Percentiles rank a stretch among this genome's conserved stretches.
Conservation (phyloP, 2,113 vertebrate species). For the Desmodus rotundus region DNA sequence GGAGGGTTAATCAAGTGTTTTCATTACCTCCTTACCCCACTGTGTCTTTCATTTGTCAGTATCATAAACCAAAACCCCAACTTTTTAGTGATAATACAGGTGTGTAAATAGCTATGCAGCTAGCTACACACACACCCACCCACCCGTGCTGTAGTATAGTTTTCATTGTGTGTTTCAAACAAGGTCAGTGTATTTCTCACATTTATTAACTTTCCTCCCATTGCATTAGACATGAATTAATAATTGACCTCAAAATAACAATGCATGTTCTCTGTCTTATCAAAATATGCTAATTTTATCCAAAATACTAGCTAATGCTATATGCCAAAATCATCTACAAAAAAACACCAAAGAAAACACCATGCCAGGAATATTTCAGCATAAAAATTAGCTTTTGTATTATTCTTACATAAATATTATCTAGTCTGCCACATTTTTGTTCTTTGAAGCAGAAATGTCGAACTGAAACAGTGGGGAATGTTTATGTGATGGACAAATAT, state of each 20-base stretch:
- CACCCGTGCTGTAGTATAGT: not conserved
- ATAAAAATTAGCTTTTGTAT: conserved; percentile 45
- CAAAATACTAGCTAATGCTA: conserved; percentile 45
- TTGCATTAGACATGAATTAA: not conserved
- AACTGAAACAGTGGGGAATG: not conserved
- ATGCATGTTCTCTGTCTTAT: conserved; percentile 37
- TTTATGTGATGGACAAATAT: not conserved
- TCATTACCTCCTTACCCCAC: not conserved
- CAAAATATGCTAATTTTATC: conserved; percentile 60
- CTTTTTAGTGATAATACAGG: not conserved
- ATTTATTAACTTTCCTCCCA: not conserved
- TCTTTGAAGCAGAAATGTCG: not conserved
- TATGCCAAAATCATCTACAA: conserved; percentile 6
- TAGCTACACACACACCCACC: not conserved
- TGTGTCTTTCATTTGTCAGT: conserved; percentile 30
- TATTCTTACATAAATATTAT: not conserved
- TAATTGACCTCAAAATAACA: conserved; percentile 58
- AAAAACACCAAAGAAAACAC: conserved; percentile 18
- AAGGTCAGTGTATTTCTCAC: not conserved
- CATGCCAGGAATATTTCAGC: conserved; percentile 9
- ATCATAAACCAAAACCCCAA: not conserved
- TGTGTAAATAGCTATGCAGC: not conserved
- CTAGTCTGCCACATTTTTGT: not conserved
- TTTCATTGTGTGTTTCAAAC: conserved; percentile 38
- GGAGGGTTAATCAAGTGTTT: conserved; percentile 45